Base-by-base conservation (phyloP, 2,797 vertebrate species). In the Premnoplex brunnescens region DNA sequence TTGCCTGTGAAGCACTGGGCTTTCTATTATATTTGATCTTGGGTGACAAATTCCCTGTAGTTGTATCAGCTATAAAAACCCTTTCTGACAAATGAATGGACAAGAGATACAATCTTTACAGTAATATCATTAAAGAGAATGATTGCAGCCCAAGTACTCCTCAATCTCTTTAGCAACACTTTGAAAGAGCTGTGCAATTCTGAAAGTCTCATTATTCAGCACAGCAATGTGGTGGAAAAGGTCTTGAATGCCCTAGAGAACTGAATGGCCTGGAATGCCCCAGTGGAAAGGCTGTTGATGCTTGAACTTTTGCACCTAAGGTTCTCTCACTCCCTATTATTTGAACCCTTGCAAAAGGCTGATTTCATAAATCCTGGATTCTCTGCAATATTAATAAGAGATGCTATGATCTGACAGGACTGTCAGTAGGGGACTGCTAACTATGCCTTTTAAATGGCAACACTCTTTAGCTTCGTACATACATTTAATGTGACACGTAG, bases 101-200 rank as follows among this genome's bases (percentile, higher is more conserved):
- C 58, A 86, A 66, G 82, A 75, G 82, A 81, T 10, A 63, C 62
- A 56, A 74, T 73, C 79, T 55, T 76, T 75, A 58, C 9, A 78
- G 66, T 37, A 62, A 69, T 43, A 68, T 22, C 76, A 56, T 84
- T 94, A 80, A 86, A 84, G 69, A 92, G 76, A 94, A 48, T 39
- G 66, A 88, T 76, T 86, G 79, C 58, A 85, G 87, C 37, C 43
- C 58, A 34, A 48, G 30, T 32, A 62, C 56, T 92, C n/a, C 54
- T 93, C 83, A 23, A 60, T 87, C 63, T 95, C 76, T 88, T 74
- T 15, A 91, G 81, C n/a, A 88, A 34, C 62, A 56, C 68, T 95
- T 63, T 59, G 93, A 52, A 81, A 75, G 76, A 78, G 4, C 43
- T 28, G 1, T 23, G 51, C 58, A 55, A 20, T 81, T 77, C 86